Conservation (phyloP, 2,888 invertebrate species). For the Podotricha telesiphe region DNA sequence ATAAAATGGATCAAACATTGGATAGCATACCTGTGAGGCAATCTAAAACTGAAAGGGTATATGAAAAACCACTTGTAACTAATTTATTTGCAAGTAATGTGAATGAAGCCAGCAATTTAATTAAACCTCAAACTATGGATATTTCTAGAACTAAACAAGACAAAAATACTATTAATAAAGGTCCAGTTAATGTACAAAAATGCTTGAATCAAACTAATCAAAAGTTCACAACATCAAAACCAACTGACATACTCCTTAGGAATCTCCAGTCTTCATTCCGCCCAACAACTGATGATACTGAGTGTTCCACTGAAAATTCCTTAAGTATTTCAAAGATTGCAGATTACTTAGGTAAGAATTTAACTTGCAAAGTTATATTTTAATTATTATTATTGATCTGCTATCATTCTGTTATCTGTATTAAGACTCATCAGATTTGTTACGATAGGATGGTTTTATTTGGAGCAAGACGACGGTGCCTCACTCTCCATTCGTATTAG, state of each 20-base stretch:
- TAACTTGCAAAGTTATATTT: neutral
- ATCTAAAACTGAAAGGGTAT: slow-evolving; percentile 53
- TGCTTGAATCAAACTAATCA: slow-evolving; percentile 33
- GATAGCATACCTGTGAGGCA: slow-evolving; percentile 73
- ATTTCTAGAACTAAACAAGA: slow-evolving; percentile 26
- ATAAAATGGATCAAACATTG: slow-evolving; percentile 63
- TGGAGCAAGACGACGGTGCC: no score
- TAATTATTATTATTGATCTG: no score
- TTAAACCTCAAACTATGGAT: slow-evolving; percentile 26
- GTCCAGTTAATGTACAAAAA: slow-evolving; percentile 20
- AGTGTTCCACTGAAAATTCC: slow-evolving; percentile 65
- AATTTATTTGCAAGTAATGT: slow-evolving; percentile 31
- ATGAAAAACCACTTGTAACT: slow-evolving; percentile 25
- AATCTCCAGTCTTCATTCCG: slow-evolving; percentile 58
- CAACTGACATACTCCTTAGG: slow-evolving; percentile 60
- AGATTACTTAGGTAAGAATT: slow-evolving; percentile 65
- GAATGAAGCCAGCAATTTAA: slow-evolving; percentile 16
- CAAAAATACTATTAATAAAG: slow-evolving; percentile 26
- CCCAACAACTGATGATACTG: slow-evolving; percentile 61
- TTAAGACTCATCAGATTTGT: no score
- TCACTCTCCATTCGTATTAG: no score
- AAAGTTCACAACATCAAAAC: slow-evolving; percentile 51
- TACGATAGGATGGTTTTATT: no score
- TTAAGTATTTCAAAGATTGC: slow-evolving; percentile 74
- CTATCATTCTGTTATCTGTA: no score